Evolutionary conservation across 2,888 invertebrate genomes (phyloP).

Genomic region (Lordiphosa fenestrarum): DNA sequence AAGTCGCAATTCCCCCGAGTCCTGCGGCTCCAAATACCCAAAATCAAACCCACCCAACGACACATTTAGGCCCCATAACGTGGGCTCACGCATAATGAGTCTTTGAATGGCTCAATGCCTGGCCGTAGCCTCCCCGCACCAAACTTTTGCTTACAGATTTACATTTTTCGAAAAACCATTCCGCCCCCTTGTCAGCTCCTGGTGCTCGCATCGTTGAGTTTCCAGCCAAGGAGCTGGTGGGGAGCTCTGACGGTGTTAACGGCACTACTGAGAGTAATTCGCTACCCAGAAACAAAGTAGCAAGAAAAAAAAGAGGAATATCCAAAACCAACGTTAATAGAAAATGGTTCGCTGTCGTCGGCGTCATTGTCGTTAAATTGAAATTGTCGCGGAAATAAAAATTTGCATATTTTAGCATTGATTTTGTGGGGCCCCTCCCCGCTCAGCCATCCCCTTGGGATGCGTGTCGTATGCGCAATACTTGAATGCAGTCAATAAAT

Average conservation of each 20-base stretch:
- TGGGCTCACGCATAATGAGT: conserved; percentile 70
- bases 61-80: conserved; percentile 63
- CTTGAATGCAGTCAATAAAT: conserved; percentile 61
- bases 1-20: conserved; percentile 17
- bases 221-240: conserved; percentile 4
- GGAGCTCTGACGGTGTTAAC: conserved; percentile 61
- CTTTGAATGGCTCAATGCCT: conserved; percentile 65
- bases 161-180: conserved; percentile 62
- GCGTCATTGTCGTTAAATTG: conserved; percentile 69
- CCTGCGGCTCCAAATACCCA: conserved; percentile 5
- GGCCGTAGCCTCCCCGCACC: conserved; percentile 26
- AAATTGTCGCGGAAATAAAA: conserved; percentile 77
- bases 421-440: conserved; percentile 37
- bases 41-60: conserved; percentile 33
- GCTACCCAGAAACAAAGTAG: conserved; percentile 37
- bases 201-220: conserved; percentile 21
- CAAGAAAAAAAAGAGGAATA: conserved; percentile 4
- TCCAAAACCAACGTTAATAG: conserved; percentile 60
- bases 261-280: conserved; percentile 76
- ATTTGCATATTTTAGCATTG: conserved; percentile 78
- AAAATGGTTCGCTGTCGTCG: conserved; percentile 51
- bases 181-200: conserved; percentile 9
- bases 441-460: conserved; percentile 24
- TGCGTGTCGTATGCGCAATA: conserved; percentile 62
- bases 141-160: conserved; percentile 57